phyloP scores from a whole-genome alignment of 2,797 vertebrate species.

The Gymnodraco acuticeps region DNA sequence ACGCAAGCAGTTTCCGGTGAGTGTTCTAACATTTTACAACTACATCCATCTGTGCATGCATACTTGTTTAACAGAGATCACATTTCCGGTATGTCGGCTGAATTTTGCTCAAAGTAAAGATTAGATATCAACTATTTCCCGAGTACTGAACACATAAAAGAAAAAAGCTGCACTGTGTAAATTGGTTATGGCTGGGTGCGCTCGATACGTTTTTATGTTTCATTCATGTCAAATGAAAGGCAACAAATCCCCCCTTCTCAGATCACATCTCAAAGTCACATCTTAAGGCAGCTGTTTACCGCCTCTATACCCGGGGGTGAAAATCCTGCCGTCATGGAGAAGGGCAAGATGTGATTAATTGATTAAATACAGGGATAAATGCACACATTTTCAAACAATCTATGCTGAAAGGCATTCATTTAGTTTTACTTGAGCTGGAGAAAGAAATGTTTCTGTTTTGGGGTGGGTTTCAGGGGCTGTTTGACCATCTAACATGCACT shows the following conservation, averaged over 20 bases:
- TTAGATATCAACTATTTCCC: background rate
- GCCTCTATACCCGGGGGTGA: no score
- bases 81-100: background rate
- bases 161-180: background rate
- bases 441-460: no score
- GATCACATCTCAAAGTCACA: constrained; percentile 3
- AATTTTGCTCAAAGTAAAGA: background rate
- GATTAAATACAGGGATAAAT: background rate
- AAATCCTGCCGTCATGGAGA: background rate
- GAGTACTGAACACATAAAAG: background rate
- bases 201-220: background rate
- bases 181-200: no score
- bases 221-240: constrained; percentile 21
- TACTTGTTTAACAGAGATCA: background rate
- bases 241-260: background rate
- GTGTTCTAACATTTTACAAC: constrained; percentile 63
- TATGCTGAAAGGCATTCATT: background rate
- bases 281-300: constrained; percentile 8
- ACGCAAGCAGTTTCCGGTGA: constrained; percentile 91
- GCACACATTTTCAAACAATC: background rate
- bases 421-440: background rate
- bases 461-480: background rate
- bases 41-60: background rate
- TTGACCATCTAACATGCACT: background rate
- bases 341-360: background rate